A percentile compares a stretch with the other conserved stretches of the same genome.
phyloP scores from a whole-genome alignment of 2,113 vertebrate species.

The Notothenia coriiceps region DNA sequence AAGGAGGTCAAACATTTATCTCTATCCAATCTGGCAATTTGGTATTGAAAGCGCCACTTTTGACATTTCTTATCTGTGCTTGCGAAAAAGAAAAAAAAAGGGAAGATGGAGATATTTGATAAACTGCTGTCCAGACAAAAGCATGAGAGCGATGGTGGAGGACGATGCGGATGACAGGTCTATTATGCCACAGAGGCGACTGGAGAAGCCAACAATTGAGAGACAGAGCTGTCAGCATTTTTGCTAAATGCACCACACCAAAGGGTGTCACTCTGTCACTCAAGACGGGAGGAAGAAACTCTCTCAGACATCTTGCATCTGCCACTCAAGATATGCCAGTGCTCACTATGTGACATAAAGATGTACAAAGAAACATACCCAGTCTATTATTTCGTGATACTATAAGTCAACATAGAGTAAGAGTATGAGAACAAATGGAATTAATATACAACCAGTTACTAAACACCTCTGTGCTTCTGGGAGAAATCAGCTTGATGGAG shows the following conservation, averaged over 20 bases:
- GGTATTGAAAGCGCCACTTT: constrained; percentile 56
- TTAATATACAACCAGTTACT: neutral
- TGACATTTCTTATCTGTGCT: constrained; percentile 50
- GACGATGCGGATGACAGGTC: constrained; percentile 70
- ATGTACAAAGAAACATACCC: constrained; percentile 5
- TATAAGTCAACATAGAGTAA: neutral
- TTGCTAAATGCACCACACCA: constrained; percentile 62
- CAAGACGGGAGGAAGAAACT: constrained; percentile 52
- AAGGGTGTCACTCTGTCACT: constrained; percentile 67
- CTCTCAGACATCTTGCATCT: constrained; percentile 46
- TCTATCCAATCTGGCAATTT: constrained; percentile 35
- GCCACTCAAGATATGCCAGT: constrained; percentile 46
- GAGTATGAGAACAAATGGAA: neutral
- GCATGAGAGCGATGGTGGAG: constrained; percentile 50
- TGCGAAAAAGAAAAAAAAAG: neutral
- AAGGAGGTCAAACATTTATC: constrained; percentile 63
- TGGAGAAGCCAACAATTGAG: constrained; percentile 58
- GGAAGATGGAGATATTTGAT: constrained; percentile 51
- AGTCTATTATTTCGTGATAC: neutral
- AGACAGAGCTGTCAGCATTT: constrained; percentile 64
- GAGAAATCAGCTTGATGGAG: neutral
- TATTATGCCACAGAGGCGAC: constrained; percentile 68
- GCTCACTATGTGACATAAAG: constrained; percentile 19
- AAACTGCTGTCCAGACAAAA: constrained; percentile 68
- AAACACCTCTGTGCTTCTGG: neutral